A percentile compares a stretch with the other conserved stretches of the same genome.
Conservation (phyloP, 2,797 vertebrate genomes). For the Euthynnus affinis region DNA sequence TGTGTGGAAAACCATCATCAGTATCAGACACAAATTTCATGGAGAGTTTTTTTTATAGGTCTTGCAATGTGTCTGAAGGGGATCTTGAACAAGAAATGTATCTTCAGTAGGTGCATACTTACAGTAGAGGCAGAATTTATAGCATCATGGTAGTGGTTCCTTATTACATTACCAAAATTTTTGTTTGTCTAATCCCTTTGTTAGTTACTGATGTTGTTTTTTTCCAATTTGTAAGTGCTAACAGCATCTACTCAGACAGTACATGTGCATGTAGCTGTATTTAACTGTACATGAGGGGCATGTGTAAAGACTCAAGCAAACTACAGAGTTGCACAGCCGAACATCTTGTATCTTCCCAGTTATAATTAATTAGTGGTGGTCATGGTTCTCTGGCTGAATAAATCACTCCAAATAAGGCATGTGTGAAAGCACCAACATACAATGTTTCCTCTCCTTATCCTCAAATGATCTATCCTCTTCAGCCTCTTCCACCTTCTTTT, state of each 20-base stretch:
- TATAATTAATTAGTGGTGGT: constrained; percentile 41
- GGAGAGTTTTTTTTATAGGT: too few species aligned
- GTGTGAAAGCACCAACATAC: not conserved
- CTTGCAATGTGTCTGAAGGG: too few species aligned
- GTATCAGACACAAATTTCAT: too few species aligned
- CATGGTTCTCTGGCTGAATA: constrained; percentile 30
- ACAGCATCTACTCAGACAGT: not conserved
- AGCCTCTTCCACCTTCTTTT: not conserved
- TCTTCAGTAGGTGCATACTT: not conserved
- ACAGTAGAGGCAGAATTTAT: not conserved
- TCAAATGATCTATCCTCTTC: not conserved
- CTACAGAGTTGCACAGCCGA: constrained; percentile 4
- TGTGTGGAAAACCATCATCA: too few species aligned
- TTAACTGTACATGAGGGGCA: not conserved
- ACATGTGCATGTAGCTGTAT: constrained; percentile 7
- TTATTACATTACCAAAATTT: not conserved
- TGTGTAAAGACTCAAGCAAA: constrained; percentile 18
- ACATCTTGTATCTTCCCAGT: constrained; percentile 20
- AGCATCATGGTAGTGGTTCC: not conserved
- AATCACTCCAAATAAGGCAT: constrained; percentile 29
- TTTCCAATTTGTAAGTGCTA: too few species aligned
- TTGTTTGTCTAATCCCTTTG: not conserved
- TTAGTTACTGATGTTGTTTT: not conserved
- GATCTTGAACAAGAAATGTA: too few species aligned
- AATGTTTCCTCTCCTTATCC: constrained; percentile 25